Base-by-base conservation (phyloP, 1,140 invertebrate genomes). In the Megathymus violae region DNA sequence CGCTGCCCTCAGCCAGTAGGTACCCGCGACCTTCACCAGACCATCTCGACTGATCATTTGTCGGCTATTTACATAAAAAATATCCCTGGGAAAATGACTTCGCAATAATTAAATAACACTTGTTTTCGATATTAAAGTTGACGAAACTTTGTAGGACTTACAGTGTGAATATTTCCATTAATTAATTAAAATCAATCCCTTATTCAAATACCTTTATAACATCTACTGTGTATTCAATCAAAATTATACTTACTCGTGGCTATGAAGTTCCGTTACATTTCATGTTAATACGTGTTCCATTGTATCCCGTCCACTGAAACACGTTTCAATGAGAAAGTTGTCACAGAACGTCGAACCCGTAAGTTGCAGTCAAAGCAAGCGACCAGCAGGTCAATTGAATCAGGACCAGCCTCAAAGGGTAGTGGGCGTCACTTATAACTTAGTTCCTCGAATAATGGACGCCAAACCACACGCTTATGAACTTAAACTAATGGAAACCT, bases 401-500 rank as follows among this genome's bases (percentile, higher is more conserved):
- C 62, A 76, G 59, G 68, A 62, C 64, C 66, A 22, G 60, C 69
- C 66, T 60, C 65, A 63, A 64, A 65, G 65, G 71, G 62, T 71
- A 62, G 44, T 60, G 69, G 61, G 46, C 36, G 44, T 63, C 75
- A 74, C 75, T 78, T 71, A 71, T 64, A 76, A 78, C 75, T 78
- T 76, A 68, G 69, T 63, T 61, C 64, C 64, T 59, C 16, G 68
- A 77, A 81, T 81, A 81, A 81, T 81, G 78, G 78, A 78, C 64
- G 67, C 58, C 52, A 62, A 71, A 81, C 78, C 78, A 54, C 78
- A 76, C 56, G 69, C 51, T 64, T 71, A 74, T 67, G 67, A 75
- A 81, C 63, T 75, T 71, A n/a, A n/a, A n/a, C n/a, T 56, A 54
- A 54, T 54, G 38, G 51, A 51, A 61, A 67, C 70, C 72, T 74